A percentile compares a stretch with the other conserved stretches of the same genome.
These are phyloP conservation scores for Sebastes itinus DNA, from an alignment of 2,797 vertebrate species.

Conservation along the genomic window DNA sequence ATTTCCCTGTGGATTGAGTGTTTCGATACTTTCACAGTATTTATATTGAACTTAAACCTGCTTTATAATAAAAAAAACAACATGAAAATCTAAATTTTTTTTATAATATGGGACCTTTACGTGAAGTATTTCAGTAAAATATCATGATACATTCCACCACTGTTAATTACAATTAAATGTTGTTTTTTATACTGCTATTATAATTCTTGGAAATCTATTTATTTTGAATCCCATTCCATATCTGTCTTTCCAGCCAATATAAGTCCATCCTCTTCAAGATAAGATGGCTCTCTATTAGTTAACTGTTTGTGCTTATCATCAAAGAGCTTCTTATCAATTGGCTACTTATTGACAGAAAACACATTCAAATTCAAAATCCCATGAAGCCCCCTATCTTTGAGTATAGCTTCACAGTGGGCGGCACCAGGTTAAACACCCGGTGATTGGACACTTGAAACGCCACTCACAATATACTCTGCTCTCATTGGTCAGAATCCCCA, in stretches of 20 bases:
- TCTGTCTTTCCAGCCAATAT: background rate
- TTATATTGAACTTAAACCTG: too few relatives aligned
- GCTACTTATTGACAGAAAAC: conserved; percentile 49
- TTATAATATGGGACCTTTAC: too few relatives aligned
- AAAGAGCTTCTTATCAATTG: conserved; percentile 47
- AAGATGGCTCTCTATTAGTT: background rate
- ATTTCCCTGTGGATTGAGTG: too few relatives aligned
- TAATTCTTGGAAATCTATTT: background rate
- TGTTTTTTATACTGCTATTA: background rate
- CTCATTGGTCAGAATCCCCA: conserved; percentile 57
- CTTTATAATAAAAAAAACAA: too few relatives aligned
- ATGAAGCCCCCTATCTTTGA: background rate
- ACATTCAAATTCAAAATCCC: conserved; percentile 72
- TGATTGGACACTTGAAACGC: conserved; percentile 51
- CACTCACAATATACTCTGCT: background rate
- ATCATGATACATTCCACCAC: background rate
- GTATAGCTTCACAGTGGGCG: background rate
- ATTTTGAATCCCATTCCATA: background rate
- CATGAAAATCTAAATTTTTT: too few relatives aligned
- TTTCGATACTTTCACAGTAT: too few relatives aligned
- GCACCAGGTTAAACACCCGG: fast-evolving
- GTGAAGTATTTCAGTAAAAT: background rate
- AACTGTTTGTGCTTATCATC: conserved; percentile 21
- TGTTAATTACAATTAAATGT: background rate
- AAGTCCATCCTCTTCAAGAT: background rate